Evolutionary conservation across 2,888 invertebrate genomes (phyloP).

Genomic region (Limnephilus rhombicus): DNA sequence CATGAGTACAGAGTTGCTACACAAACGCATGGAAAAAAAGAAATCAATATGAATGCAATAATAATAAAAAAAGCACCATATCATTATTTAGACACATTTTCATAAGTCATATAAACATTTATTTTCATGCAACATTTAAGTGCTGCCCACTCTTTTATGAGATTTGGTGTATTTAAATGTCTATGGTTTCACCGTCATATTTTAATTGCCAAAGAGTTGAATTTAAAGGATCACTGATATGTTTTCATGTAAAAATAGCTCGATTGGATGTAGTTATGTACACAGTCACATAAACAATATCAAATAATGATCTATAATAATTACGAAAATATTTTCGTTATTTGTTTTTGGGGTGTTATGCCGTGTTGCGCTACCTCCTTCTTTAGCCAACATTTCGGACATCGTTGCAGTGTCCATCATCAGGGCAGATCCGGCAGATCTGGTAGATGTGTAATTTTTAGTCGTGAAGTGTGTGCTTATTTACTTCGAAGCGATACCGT

Average conservation of each 20-base stretch:
- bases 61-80: neutral
- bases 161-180: slow-evolving; percentile 4
- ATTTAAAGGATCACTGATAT: neutral
- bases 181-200: neutral
- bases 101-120: neutral
- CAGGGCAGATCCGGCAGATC: too few species aligned
- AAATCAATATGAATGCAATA: neutral
- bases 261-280: too few species aligned
- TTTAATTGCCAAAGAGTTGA: neutral
- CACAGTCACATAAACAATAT: neutral
- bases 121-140: slow-evolving; percentile 33
- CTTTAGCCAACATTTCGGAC: too few species aligned
- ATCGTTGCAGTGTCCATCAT: too few species aligned
- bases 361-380: too few species aligned
- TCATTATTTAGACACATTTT: neutral
- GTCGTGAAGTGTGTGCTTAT: too few species aligned
- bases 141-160: slow-evolving; percentile 34
- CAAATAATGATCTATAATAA: neutral
- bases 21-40: neutral
- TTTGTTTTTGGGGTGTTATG: too few species aligned
- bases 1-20: neutral
- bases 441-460: too few species aligned
- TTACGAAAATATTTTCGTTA: neutral
- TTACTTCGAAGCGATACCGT: too few species aligned
- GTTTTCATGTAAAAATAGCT: neutral